Evolutionary conservation across 2,888 invertebrate species (phyloP).

Genomic region (Chalcis sispes): DNA sequence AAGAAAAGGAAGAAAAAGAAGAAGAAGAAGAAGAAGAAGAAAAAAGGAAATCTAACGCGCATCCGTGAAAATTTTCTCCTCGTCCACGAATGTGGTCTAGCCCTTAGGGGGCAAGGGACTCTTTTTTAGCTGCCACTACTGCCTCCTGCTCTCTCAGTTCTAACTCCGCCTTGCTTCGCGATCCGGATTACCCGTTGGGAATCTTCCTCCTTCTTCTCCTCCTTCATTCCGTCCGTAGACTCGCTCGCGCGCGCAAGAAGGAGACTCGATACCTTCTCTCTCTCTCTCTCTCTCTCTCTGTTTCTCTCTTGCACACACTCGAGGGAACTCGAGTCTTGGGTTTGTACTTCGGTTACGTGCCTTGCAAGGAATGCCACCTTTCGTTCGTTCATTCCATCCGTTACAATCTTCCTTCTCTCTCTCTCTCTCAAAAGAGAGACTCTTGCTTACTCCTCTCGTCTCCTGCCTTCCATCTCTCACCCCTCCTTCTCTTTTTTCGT

Average conservation of each 20-base stretch:
- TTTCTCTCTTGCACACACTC: slow-evolving; percentile 17
- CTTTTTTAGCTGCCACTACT: slow-evolving; percentile 23
- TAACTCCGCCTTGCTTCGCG: no score
- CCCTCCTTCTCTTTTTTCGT: not conserved
- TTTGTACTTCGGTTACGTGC: slow-evolving; percentile 52
- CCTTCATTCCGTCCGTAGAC: no score
- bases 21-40: not conserved
- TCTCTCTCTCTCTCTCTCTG: slow-evolving; percentile 21
- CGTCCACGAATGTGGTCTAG: slow-evolving; percentile 47
- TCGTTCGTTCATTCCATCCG: slow-evolving; percentile 34
- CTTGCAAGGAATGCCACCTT: slow-evolving; percentile 53
- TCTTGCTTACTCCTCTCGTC: not conserved
- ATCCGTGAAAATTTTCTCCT: no score
- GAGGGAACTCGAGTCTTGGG: slow-evolving; percentile 1
- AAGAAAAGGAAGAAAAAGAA: not conserved
- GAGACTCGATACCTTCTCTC: slow-evolving; percentile 32
- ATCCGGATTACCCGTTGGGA: slow-evolving; percentile 51
- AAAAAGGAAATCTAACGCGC: no score
- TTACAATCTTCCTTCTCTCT: slow-evolving; percentile 25
- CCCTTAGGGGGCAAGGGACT: slow-evolving; percentile 51
- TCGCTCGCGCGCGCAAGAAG: not conserved
- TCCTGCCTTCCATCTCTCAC: slow-evolving; percentile 7
- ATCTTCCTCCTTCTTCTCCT: no score
- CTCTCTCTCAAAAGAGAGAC: not conserved
- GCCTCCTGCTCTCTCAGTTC: not conserved